Percentiles rank a stretch among this genome's conserved stretches.
Conservation (phyloP, 1,140 invertebrate genomes). For the Metopolophium dirhodum region DNA sequence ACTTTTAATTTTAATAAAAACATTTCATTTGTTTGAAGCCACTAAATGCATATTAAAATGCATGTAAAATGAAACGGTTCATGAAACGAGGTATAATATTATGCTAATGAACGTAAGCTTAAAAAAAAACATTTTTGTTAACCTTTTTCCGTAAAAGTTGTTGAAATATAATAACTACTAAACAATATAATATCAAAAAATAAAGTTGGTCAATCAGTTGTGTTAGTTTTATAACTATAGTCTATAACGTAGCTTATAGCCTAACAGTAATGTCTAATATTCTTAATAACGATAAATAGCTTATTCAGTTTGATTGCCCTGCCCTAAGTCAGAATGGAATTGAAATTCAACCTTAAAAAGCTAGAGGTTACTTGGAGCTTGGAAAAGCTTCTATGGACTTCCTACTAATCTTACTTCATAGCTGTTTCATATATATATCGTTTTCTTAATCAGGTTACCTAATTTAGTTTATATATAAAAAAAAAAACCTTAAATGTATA, state of each 20-base stretch:
- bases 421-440: neutral
- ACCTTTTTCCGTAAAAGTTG: neutral
- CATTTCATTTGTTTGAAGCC: neutral
- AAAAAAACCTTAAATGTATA: neutral
- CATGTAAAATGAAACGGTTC: neutral
- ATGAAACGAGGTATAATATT: neutral
- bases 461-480: neutral
- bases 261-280: neutral
- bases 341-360: neutral
- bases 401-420: neutral
- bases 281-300: neutral
- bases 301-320: too few relatives aligned
- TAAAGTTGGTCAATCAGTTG: neutral
- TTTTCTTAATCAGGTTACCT: neutral
- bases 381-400: neutral
- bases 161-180: neutral
- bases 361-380: too few relatives aligned
- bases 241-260: neutral
- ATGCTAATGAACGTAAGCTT: neutral
- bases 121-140: neutral
- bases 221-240: neutral
- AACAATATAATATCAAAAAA: neutral
- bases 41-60: neutral
- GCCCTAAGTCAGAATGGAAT: too few relatives aligned
- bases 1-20: conserved; percentile 9